Base-by-base conservation (phyloP, 1,140 invertebrate genomes). In the Temnothorax nylanderi region DNA sequence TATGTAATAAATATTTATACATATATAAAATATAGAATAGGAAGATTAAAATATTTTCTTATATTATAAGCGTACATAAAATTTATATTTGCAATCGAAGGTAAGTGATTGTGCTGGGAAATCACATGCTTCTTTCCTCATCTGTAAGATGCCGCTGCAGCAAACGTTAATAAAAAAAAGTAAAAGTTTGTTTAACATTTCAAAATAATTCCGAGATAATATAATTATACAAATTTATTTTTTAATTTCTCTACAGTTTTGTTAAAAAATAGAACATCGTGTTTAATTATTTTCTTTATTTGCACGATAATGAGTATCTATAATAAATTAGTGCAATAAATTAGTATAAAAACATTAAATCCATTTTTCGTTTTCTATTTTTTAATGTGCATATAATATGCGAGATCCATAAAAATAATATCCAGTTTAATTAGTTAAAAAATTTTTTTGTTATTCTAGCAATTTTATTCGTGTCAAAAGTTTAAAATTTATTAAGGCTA, bases 11-110 rank as follows among this genome's bases (percentile, higher is more conserved):
- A 56, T 21, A 47, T 32, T 72, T 58, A 58, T 26, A 44, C 47
- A 72, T 34, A 62, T 64, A 64, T 34, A 2, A 37, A 56, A 16
- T 56, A 11, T 44, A 11, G 7, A 71, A 51, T 32, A 77, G 21
- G 11, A 76, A 76, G 32, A 26, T 71, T 49, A 71, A 71, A 16
- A 21, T 26, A 41, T 0, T 51, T 13, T 41, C 58, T 26, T 26
- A 26, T 85, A 76, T 10, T 10, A 21, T 34, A 41, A 8, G 16
- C 26, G n/a, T 56, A 10, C 3, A 34, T 75, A 49, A 75, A 60
- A 62, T 49, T 84, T 84, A 75, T 75, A 60, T 84, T 84, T 84
- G 8, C 80, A 47, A 49, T 49, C 6, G 44, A 47, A 58, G 80
- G 8, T 84, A 84, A 74, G 13, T 16, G 21, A 2, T 75, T 41